Conservation (phyloP, 2,797 vertebrate genomes). For the Alca torda region DNA sequence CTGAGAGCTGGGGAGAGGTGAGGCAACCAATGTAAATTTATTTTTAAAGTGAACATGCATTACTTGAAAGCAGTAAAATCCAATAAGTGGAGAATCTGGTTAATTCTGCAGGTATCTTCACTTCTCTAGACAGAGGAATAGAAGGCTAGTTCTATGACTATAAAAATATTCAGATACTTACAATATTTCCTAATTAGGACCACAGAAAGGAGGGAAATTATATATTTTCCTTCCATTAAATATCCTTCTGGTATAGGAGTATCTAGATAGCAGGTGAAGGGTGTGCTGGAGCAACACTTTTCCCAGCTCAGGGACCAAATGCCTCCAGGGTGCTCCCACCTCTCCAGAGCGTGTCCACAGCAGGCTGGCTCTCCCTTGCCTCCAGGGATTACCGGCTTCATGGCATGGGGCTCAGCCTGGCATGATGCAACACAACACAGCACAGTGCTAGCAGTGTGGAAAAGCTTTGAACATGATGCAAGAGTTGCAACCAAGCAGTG, state of each 20-base stretch:
- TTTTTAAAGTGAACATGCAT: background rate
- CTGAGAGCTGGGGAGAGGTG: background rate
- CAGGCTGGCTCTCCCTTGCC: background rate
- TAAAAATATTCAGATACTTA: background rate
- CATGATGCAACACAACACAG: background rate
- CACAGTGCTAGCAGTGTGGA: background rate
- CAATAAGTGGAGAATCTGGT: background rate
- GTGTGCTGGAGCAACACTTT: background rate
- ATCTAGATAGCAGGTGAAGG: background rate
- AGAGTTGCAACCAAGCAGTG: background rate
- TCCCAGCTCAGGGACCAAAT: background rate
- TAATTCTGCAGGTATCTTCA: background rate
- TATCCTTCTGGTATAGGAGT: background rate
- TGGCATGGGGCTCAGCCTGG: background rate
- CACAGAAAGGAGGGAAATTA: background rate
- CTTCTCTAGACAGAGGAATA: background rate
- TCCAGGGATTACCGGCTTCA: rapidly evolving
- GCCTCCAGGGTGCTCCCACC: background rate
- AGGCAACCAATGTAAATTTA: background rate
- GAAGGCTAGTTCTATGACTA: background rate
- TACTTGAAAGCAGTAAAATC: background rate
- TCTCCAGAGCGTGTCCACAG: background rate
- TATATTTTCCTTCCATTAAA: background rate
- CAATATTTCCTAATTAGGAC: background rate
- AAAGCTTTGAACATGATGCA: background rate